Percentiles rank a stretch among this genome's conserved stretches.
Conservation (phyloP, 2,797 vertebrate species). For the Coendou prehensilis region DNA sequence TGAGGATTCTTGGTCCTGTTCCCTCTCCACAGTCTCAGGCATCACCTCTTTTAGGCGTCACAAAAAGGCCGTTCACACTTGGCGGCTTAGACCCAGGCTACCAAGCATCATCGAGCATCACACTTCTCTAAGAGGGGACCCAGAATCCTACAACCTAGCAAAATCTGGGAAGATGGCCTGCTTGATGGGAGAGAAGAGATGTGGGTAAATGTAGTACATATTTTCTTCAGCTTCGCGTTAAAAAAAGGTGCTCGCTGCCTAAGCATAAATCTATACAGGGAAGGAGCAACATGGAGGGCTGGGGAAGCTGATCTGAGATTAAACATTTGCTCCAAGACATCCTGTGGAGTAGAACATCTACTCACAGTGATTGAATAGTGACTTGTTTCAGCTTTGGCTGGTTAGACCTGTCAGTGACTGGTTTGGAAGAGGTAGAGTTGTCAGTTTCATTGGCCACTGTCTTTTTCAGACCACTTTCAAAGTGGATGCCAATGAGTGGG, state of each 20-base stretch:
- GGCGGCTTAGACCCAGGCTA: neutral
- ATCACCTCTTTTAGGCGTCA: neutral
- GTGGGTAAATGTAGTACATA: neutral
- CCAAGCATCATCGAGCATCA: neutral
- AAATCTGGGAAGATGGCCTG: neutral
- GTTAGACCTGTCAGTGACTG: neutral
- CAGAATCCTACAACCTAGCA: neutral
- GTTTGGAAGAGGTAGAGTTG: neutral
- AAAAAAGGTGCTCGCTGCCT: neutral
- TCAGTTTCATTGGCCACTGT: neutral
- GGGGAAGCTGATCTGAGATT: neutral
- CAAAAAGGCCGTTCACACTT: neutral
- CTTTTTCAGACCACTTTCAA: neutral
- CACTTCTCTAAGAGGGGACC: neutral
- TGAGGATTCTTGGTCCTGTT: neutral
- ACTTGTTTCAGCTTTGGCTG: neutral
- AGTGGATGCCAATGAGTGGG: neutral
- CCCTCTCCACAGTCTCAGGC: neutral
- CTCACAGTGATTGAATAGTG: neutral
- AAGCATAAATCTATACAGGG: neutral
- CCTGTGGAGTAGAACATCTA: neutral
- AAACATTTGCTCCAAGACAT: slow-evolving; percentile 28
- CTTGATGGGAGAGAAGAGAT: neutral
- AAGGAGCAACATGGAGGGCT: neutral
- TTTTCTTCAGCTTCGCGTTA: neutral